Conservation (phyloP, 2,888 invertebrate genomes). For the Rotaria socialis region DNA sequence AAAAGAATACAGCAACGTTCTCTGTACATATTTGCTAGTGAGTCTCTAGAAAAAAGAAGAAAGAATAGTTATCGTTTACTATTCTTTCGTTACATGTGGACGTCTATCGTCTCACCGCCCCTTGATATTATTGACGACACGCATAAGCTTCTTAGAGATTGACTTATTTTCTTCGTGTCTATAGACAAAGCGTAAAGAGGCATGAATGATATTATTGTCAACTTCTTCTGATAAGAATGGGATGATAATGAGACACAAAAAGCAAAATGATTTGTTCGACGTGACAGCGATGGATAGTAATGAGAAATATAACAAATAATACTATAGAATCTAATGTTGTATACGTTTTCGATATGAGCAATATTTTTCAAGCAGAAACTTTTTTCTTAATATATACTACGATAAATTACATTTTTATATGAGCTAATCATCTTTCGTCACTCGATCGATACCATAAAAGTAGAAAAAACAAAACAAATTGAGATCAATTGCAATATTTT, state of each 20-base stretch:
- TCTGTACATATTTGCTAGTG: background rate
- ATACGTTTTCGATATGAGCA: too few relatives aligned
- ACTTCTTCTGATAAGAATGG: background rate
- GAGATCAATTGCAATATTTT: too few relatives aligned
- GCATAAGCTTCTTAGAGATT: background rate
- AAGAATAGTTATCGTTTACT: background rate
- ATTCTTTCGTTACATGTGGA: background rate
- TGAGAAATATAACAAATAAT: background rate
- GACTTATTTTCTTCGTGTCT: background rate
- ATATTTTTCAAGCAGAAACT: too few relatives aligned
- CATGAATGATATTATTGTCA: conserved; percentile 8
- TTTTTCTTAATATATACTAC: too few relatives aligned
- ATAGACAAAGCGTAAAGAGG: background rate
- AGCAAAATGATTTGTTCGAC: background rate
- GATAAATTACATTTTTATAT: too few relatives aligned
- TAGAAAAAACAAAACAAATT: too few relatives aligned
- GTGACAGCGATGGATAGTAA: background rate
- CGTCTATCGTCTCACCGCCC: background rate
- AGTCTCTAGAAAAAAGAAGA: background rate
- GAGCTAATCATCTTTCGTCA: too few relatives aligned
- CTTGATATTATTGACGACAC: background rate
- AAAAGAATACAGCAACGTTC: background rate
- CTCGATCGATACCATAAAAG: too few relatives aligned
- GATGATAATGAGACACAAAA: background rate
- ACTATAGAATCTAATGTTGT: background rate